Evolutionary conservation across 2,888 invertebrate species (phyloP), one percentile per base, ranked within the genome.

Genomic region (Beris morrisii): DNA sequence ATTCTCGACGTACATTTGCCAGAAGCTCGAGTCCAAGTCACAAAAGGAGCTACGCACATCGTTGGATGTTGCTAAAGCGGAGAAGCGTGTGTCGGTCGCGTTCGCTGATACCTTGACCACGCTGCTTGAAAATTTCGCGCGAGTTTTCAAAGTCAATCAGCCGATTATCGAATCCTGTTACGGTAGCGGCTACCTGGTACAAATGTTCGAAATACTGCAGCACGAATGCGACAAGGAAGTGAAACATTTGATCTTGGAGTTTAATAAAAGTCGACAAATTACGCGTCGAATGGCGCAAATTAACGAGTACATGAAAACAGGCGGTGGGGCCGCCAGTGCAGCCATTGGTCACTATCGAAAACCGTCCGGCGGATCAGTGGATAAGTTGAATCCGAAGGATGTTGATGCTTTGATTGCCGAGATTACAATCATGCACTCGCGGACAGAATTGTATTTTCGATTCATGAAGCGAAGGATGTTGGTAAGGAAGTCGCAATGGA

Each of bases 121-220:
- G 55, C 81, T 96, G 66, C 91, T 95, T 78, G 95, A 96, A 79
- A 89, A 89, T 32, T 88, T 95, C 67, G 94, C 94, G 1, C 82
- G 91, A 67, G 86, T 92, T 6, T 84, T 95, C 32, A 94, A 95
- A 79, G 87, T 91, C 5, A 92, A 95, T 79, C 93, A 95, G 74
- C 93, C 95, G 0, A 85, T 95, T 32, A 88, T 96, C 38, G 94
- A 95, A 77, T 91, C 91, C 1, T 93, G 90, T 77, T 96, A 95
- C 79, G 94, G 93, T 73, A 87, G 88, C 15, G 93, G 93, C 2
- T 85, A 86, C 71, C 79, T 95, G 68, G 76, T 92, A 48, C 84
- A 86, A 15, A 87, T 93, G 71, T 83, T 93, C 57, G 83, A 82
- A 61, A 86, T 89, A 71, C 79, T 96, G 55, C 93, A 93, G 76